These are phyloP conservation scores for Craniophora ligustri DNA, from an alignment of 2,888 invertebrate genomes.

Conservation along the genomic window DNA sequence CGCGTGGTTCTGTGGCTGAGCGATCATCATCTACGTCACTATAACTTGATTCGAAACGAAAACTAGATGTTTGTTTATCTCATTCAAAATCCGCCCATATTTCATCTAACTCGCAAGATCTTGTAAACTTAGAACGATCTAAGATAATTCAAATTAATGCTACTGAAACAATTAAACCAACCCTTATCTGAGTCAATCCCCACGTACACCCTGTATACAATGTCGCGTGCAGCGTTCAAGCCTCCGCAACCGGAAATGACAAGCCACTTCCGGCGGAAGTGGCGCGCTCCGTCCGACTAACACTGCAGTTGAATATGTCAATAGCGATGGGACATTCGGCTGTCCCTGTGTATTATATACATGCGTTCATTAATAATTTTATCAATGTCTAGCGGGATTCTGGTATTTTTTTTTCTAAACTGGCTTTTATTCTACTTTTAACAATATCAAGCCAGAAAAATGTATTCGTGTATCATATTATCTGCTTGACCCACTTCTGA, in stretches of 20 bases:
- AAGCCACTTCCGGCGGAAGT: conserved; percentile 70
- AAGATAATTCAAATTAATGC: conserved; percentile 21
- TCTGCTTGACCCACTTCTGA: too few relatives aligned
- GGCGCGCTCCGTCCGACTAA: conserved; percentile 44
- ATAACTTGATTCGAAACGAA: too few relatives aligned
- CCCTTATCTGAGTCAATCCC: conserved; percentile 19
- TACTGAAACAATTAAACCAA: conserved; percentile 38
- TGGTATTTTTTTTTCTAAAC: neutral
- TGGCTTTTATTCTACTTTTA: too few relatives aligned
- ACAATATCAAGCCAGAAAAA: too few relatives aligned
- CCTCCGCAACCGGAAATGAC: conserved; percentile 57
- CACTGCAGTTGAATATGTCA: conserved; percentile 56
- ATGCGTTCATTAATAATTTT: conserved; percentile 20
- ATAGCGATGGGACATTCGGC: conserved; percentile 39
- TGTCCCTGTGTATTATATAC: conserved; percentile 44
- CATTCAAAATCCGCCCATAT: neutral
- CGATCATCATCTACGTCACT: too few relatives aligned
- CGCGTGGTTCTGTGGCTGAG: too few relatives aligned
- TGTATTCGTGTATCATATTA: too few relatives aligned
- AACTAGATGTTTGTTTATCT: too few relatives aligned
- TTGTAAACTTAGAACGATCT: neutral
- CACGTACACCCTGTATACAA: conserved; percentile 41
- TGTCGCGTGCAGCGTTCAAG: conserved; percentile 54
- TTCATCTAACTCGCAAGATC: neutral
- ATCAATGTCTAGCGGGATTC: neutral